Base-by-base conservation (phyloP, 2,797 vertebrate species). In the Discoglossus pictus region DNA sequence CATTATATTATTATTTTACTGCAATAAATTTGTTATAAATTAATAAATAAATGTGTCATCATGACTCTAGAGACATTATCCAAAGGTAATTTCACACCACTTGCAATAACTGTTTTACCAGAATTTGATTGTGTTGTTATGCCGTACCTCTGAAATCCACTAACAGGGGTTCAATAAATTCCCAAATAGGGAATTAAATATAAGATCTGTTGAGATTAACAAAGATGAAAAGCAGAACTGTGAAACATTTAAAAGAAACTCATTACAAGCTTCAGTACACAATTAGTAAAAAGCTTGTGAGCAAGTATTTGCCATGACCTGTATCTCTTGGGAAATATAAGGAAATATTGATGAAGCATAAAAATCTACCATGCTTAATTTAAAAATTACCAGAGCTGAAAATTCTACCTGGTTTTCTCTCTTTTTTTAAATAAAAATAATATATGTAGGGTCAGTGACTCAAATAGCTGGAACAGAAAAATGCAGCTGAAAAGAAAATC, bases 231-330 rank as follows among this genome's bases (percentile, higher is more conserved):
- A 84, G 75, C 75, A 82, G 68, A 83, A 80, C 79, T 85, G 78
- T 83, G 82, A 84, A 87, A 83, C 75, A 70, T 82, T 84, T 83
- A 85, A 82, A 86, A 87, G 76, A 86, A 89, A 84, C 78, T 83
- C 80, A 84, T 87, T 85, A 84, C 78, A 88, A 83, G 82, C 79
- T 86, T 83, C 80, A 82, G 69, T 79, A 86, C 81, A 86, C 82
- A 80, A 67, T 84, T 84, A 73, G 74, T 78, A 77, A 82, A 78
- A 74, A 69, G 68, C 79, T 75, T 80, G 78, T 78, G 81, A 79
- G 81, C 83, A 80, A 80, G 53, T 85, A 82, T 81, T 83, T 78
- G 78, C 74, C n/a, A 75, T 80, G 61, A 43, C 78, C 56, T 71
- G 24, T 71, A 58, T 82, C 54, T 73, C 68, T 6, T 38, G 75